A percentile compares a stretch with the other conserved stretches of the same genome.
Conservation (phyloP, 2,888 invertebrate genomes). For the Lymantria dispar region DNA sequence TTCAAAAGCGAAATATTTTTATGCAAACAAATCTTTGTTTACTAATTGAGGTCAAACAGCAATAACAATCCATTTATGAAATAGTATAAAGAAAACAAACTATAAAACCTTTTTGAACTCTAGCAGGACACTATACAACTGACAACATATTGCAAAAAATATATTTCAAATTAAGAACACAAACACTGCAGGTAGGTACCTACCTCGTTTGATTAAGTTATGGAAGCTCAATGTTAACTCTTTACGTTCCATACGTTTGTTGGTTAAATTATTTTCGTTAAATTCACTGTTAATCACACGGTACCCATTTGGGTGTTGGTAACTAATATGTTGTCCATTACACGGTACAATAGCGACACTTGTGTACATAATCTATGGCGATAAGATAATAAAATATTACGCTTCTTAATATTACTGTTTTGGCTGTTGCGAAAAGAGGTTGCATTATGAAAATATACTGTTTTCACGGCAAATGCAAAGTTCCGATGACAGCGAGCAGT, state of each 20-base stretch:
- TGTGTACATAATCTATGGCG: slow-evolving; percentile 75
- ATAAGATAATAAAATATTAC: slow-evolving; percentile 66
- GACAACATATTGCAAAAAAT: slow-evolving; percentile 17
- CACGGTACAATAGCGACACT: slow-evolving; percentile 64
- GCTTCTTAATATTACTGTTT: slow-evolving; percentile 38
- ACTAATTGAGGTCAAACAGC: too few relatives aligned
- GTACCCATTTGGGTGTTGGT: slow-evolving; percentile 58
- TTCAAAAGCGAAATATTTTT: too few relatives aligned
- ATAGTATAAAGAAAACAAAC: slow-evolving; percentile 5
- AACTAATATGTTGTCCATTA: slow-evolving; percentile 69
- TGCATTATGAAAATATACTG: slow-evolving; percentile 33
- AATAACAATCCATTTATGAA: background rate
- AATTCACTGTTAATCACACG: slow-evolving; percentile 40
- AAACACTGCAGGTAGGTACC: slow-evolving; percentile 18
- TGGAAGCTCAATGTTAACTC: slow-evolving; percentile 76
- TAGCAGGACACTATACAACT: slow-evolving; percentile 14
- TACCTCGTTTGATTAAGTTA: slow-evolving; percentile 77
- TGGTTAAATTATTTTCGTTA: slow-evolving; percentile 40
- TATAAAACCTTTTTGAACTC: slow-evolving; percentile 10
- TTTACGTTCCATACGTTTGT: slow-evolving; percentile 67
- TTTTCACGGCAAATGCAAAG: slow-evolving; percentile 32
- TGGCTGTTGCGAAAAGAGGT: slow-evolving; percentile 30
- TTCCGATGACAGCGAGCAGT: slow-evolving; percentile 29
- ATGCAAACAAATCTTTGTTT: too few relatives aligned
- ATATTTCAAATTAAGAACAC: slow-evolving; percentile 33